These are phyloP conservation scores for Cryptomyrus ogoouensis DNA, from an alignment of 2,113 vertebrate species.

Conservation along the genomic window DNA sequence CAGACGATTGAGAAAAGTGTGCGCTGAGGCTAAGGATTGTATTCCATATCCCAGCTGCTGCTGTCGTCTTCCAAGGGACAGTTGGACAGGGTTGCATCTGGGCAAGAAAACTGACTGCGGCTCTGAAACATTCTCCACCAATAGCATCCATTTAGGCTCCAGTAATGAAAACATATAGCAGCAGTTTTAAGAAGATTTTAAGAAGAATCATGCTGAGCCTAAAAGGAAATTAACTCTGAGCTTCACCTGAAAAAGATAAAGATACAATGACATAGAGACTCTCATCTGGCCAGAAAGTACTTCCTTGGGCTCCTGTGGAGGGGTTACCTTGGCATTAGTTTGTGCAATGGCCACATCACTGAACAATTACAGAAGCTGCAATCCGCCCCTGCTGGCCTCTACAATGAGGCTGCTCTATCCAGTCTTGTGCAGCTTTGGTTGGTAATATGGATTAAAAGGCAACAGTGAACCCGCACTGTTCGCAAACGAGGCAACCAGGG, in stretches of 20 bases:
- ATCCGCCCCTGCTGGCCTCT: neutral
- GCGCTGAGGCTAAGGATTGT: neutral
- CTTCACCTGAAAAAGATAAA: neutral
- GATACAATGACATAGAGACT: neutral
- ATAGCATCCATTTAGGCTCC: neutral
- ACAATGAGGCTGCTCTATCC: neutral
- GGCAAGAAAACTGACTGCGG: neutral
- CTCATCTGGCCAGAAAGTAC: neutral
- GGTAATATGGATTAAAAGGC: neutral
- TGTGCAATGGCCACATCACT: neutral
- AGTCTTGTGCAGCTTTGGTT: neutral
- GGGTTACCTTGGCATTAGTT: neutral
- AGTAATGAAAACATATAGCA: neutral
- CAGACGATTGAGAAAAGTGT: neutral
- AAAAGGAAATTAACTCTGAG: neutral
- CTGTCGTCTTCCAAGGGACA: neutral
- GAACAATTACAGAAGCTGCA: neutral
- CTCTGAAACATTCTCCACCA: neutral
- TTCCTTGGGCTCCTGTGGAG: neutral
- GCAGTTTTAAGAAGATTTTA: neutral
- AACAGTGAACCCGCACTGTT: neutral
- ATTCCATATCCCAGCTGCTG: neutral
- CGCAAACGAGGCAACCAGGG: neutral
- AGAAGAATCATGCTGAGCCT: neutral
- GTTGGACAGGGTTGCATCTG: neutral